Conservation (phyloP, 2,888 invertebrate species). For the Epirrhoe tristata region DNA sequence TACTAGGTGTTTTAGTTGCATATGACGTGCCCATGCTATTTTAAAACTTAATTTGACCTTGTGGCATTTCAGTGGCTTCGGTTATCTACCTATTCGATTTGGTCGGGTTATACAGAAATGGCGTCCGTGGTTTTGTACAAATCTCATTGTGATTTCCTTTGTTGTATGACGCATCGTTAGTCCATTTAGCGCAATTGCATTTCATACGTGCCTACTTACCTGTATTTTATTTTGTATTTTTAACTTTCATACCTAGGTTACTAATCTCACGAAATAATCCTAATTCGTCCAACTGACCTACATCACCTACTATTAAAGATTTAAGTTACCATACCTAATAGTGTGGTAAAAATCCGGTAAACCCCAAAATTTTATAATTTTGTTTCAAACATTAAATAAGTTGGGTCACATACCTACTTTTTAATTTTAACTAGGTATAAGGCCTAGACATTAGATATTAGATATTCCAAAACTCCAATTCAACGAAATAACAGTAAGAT, state of each 20-base stretch:
- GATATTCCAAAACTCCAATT: too few relatives aligned
- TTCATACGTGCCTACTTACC: constrained; percentile 2
- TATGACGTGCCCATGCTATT: constrained; percentile 22
- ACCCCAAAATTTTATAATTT: too few relatives aligned
- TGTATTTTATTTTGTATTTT: background rate
- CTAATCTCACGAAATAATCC: background rate
- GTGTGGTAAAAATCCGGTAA: too few relatives aligned
- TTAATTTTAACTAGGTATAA: too few relatives aligned
- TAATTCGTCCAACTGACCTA: background rate
- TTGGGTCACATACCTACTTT: too few relatives aligned
- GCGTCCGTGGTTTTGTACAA: constrained; percentile 50
- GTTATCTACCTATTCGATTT: constrained; percentile 53
- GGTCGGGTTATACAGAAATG: constrained; percentile 69
- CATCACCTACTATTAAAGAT: background rate
- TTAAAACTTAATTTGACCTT: constrained; percentile 32
- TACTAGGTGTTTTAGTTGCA: background rate
- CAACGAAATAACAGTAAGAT: too few relatives aligned
- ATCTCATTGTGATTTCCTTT: constrained; percentile 47
- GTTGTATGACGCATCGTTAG: constrained; percentile 49
- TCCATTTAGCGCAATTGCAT: constrained; percentile 11
- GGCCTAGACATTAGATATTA: too few relatives aligned
- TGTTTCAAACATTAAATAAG: too few relatives aligned
- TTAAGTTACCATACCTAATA: too few relatives aligned
- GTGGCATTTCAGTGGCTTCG: constrained; percentile 32
- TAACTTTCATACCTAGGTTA: background rate